These are phyloP conservation scores for Trogon surrucura DNA, from an alignment of 2,113 vertebrate species.

Conservation along the genomic window DNA sequence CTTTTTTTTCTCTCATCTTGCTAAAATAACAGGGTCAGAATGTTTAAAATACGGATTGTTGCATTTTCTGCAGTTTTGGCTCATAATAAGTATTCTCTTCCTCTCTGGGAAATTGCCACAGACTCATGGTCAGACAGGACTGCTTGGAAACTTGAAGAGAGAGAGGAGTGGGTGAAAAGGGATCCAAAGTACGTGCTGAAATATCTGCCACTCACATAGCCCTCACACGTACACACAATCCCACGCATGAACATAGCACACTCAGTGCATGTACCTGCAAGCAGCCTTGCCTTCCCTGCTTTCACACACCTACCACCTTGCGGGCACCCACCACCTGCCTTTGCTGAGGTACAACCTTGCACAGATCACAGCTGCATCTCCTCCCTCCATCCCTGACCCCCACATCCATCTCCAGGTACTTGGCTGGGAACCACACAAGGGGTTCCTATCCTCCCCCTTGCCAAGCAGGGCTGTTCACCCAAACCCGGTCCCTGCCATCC, in stretches of 20 bases:
- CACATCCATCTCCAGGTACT: not conserved
- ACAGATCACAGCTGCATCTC: not conserved
- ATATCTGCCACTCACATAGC: not conserved
- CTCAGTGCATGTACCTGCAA: accelerated
- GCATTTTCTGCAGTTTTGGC: slow-evolving; percentile 26
- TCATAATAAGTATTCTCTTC: not conserved
- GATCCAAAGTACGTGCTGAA: not conserved
- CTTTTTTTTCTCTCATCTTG: slow-evolving; percentile 41
- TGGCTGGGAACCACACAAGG: not conserved
- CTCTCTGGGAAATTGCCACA: not conserved
- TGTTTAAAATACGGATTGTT: slow-evolving; percentile 43
- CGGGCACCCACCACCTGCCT: not conserved
- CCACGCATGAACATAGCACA: not conserved
- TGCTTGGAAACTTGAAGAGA: not conserved
- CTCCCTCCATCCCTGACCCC: not conserved
- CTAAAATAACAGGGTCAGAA: slow-evolving; percentile 54
- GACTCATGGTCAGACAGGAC: not conserved
- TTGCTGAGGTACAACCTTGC: not conserved
- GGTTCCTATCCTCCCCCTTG: not conserved
- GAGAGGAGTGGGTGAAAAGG: not conserved
- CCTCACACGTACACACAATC: accelerated
- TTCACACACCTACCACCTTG: not conserved
- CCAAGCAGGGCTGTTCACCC: not conserved
- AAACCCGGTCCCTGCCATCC: not conserved
- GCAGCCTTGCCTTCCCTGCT: not conserved